phyloP scores from a whole-genome alignment of 2,888 invertebrate species.

The Chirona hameri region DNA sequence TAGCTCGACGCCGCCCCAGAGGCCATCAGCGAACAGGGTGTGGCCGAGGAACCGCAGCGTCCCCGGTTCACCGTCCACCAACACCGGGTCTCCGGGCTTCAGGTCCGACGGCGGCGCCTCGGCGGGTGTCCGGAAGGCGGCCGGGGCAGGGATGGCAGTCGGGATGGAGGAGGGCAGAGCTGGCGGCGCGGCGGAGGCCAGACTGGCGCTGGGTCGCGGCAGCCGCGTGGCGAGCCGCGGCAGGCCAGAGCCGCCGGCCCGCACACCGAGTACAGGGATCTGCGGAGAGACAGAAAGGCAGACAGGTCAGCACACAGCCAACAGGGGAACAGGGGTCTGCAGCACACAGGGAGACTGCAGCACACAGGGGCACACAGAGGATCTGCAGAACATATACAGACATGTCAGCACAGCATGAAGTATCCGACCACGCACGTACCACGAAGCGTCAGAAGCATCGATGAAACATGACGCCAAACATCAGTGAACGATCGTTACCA shows the following conservation, averaged over 20 bases:
- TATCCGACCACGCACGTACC: too few species aligned
- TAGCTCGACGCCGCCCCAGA: conserved; percentile 40
- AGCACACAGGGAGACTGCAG: too few species aligned
- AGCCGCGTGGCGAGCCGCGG: background rate
- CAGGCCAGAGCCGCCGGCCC: background rate
- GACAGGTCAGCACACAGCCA: background rate
- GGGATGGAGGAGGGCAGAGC: too few species aligned
- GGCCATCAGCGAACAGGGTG: conserved; percentile 40
- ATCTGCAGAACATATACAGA: too few species aligned
- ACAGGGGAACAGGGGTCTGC: too few species aligned
- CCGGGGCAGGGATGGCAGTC: too few species aligned
- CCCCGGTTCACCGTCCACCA: conserved; percentile 33
- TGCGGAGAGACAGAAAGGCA: background rate
- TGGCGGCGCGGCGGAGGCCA: background rate
- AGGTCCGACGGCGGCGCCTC: background rate
- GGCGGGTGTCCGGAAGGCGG: background rate
- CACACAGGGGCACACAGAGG: too few species aligned
- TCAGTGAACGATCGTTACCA: too few species aligned
- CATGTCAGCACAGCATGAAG: too few species aligned
- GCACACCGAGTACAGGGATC: background rate
- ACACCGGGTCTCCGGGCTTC: background rate
- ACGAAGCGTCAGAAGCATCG: too few species aligned
- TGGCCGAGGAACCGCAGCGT: conserved; percentile 38
- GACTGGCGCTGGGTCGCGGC: background rate
- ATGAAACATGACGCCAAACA: too few species aligned